Conservation (phyloP, 2,797 vertebrate genomes). For the Geotrypetes seraphini region DNA sequence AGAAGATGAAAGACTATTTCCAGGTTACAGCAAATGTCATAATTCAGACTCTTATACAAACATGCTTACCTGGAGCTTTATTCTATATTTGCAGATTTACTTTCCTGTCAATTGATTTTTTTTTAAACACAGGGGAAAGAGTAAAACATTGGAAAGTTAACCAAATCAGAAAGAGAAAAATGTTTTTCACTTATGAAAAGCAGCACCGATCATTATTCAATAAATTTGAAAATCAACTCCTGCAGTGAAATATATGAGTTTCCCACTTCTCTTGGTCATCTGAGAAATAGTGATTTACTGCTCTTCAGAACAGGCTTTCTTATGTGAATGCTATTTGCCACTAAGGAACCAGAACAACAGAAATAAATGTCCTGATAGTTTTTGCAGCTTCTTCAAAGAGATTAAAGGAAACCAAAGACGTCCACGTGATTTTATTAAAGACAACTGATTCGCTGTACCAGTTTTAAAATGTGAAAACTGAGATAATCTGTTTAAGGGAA, state of each 20-base stretch:
- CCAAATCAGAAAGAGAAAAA: slow-evolving; percentile 29
- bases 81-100: slow-evolving; percentile 5
- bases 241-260: slow-evolving; percentile 52
- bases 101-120: slow-evolving; percentile 13
- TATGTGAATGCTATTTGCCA: slow-evolving; percentile 44
- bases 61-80: too few relatives aligned
- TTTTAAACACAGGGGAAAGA: slow-evolving; percentile 7
- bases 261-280: slow-evolving; percentile 57
- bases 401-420: slow-evolving; percentile 27
- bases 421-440: slow-evolving; percentile 34
- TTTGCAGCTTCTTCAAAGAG: slow-evolving; percentile 28
- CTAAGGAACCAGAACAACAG: slow-evolving; percentile 42
- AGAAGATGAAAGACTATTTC: too few relatives aligned
- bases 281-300: slow-evolving; percentile 64
- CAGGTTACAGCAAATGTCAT: too few relatives aligned
- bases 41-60: too few relatives aligned
- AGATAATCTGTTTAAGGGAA: too few relatives aligned
- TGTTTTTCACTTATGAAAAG: slow-evolving; percentile 42
- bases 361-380: slow-evolving; percentile 36
- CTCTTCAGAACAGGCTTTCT: slow-evolving; percentile 40
- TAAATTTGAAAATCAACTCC: slow-evolving; percentile 55
- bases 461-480: too few relatives aligned
- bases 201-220: slow-evolving; percentile 60
- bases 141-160: slow-evolving; percentile 27
- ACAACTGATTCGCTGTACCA: slow-evolving; percentile 27